Evolutionary conservation across 2,888 invertebrate species (phyloP).

Genomic region (Ommatoiulus sabulosus): DNA sequence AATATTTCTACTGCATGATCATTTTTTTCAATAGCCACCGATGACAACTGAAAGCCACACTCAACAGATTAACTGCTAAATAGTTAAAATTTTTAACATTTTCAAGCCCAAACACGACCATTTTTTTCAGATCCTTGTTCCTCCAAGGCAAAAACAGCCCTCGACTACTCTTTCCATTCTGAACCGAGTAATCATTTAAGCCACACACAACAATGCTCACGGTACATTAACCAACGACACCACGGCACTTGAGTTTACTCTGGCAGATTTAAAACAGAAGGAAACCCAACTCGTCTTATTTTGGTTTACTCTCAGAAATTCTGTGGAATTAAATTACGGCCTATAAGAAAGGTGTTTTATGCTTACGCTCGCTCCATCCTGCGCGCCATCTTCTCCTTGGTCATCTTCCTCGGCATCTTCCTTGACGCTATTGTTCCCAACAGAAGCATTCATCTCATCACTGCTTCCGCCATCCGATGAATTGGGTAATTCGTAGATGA

Average conservation of each 20-base stretch:
- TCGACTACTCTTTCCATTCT: too few species aligned
- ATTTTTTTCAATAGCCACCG: too few species aligned
- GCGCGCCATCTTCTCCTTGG: slow-evolving; percentile 57
- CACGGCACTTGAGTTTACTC: background rate
- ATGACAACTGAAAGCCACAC: too few species aligned
- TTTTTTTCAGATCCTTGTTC: too few species aligned
- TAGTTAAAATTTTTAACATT: too few species aligned
- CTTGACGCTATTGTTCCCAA: slow-evolving; percentile 54
- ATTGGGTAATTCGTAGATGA: slow-evolving; percentile 58
- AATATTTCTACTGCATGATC: too few species aligned
- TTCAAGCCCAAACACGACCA: too few species aligned
- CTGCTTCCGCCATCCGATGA: slow-evolving; percentile 50
- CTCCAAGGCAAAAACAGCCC: too few species aligned
- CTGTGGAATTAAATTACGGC: background rate
- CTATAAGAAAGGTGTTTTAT: background rate
- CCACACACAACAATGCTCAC: too few species aligned
- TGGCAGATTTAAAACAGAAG: background rate
- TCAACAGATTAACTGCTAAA: too few species aligned
- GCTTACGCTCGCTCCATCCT: slow-evolving; percentile 58
- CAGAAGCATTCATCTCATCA: slow-evolving; percentile 47
- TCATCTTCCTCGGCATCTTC: slow-evolving; percentile 56
- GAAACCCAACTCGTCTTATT: background rate
- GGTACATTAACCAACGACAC: background rate
- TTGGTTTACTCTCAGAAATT: background rate
- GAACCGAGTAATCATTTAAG: too few species aligned